Evolutionary conservation across 2,113 vertebrate species (phyloP), one percentile per base, ranked within the genome.

Genomic region (Tachysurus vachellii): DNA sequence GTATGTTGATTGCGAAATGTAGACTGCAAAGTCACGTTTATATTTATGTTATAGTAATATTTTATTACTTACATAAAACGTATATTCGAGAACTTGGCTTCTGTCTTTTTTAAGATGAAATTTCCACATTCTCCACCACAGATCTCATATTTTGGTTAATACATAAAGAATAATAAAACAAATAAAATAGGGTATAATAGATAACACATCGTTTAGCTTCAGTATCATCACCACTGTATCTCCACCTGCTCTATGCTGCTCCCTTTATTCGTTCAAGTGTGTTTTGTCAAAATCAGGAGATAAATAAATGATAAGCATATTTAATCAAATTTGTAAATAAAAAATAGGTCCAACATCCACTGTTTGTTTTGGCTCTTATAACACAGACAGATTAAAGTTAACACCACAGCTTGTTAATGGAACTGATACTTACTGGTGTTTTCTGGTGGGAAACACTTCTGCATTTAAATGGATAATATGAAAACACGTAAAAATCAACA

Each of bases 1-100:
- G 96, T 97, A 96, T 96, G 96, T 96, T 96, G 95, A 95, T 96
- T 96, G 96, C 96, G 96, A 95, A 96, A 96, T 97, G 97, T 98
- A 96, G 96, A 97, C 96, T 97, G 96, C 95, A 96, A 98, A 97
- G 97, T 97, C 97, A 94, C 97, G 96, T 97, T 98, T 97, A 96
- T 99, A 98, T 98, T 99, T 99, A 98, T 99, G 98, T 99, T 98
- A 97, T 98, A 99, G 98, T 98, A 97, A 98, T 99, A 99, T 99
- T 99, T 98, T 99, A 99, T 98, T 99, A 98, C 97, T 98, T 96
- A 96, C 98, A 99, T 99, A 99, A 99, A 99, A 96, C 97, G 96
- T 97, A 97, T 97, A 98, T 96, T 96, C 96, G 97, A 96, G 96
- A 96, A 96, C 92, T 95, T 89, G 96, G 96, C 95, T 98, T 95